Evolutionary conservation across 2,113 vertebrate species (phyloP).

Genomic region (Menura novaehollandiae): DNA sequence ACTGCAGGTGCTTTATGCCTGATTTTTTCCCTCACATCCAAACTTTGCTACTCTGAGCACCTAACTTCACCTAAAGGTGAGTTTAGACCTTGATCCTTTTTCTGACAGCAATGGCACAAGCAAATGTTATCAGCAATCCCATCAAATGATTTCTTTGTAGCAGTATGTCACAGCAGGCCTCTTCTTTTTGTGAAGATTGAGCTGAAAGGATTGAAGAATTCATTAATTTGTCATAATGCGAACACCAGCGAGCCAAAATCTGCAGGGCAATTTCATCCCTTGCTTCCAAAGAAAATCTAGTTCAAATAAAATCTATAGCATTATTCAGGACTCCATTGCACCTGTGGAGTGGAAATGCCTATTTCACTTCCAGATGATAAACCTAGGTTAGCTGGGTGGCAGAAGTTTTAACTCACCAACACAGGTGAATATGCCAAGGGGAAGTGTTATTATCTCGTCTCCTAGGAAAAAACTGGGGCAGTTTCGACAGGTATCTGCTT

Average conservation of each 20-base stretch:
- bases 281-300: background rate
- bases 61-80: background rate
- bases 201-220: background rate
- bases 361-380: background rate
- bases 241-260: background rate
- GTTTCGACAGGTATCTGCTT: background rate
- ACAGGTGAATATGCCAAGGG: background rate
- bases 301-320: background rate
- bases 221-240: background rate
- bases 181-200: background rate
- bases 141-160: background rate
- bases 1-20: background rate
- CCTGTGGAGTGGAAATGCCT: background rate
- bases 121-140: background rate
- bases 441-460: background rate
- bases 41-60: background rate
- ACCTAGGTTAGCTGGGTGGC: background rate
- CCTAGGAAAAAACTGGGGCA: background rate
- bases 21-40: background rate
- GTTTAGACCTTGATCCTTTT: background rate
- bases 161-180: background rate
- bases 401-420: background rate
- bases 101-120: background rate
- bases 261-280: background rate
- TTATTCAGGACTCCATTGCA: background rate